Evolutionary conservation across 2,797 vertebrate genomes (phyloP).

Genomic region (Pseudochirops corinnae): DNA sequence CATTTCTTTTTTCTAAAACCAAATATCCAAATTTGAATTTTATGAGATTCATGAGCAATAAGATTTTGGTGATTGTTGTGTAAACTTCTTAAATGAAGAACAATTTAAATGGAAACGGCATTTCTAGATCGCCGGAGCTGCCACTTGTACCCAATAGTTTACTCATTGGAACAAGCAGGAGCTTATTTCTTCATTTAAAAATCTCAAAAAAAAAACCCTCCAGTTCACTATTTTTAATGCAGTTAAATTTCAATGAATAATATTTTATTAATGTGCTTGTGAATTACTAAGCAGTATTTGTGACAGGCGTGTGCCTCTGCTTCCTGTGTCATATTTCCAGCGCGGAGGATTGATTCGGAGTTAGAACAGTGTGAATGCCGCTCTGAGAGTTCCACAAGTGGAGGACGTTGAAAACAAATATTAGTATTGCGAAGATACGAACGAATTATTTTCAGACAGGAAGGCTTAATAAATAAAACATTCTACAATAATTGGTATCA

Average conservation of each 20-base stretch:
- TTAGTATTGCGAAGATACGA: conserved; percentile 31
- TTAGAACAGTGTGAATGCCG: conserved; percentile 23
- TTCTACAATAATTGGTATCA: conserved; percentile 26
- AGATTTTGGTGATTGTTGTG: conserved; percentile 52
- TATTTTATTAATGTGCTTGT: conserved; percentile 37
- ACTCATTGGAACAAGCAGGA: conserved; percentile 19
- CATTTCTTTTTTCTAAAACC: conserved; percentile 53
- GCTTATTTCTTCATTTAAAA: not conserved
- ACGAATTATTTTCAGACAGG: conserved; percentile 40
- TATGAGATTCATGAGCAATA: conserved; percentile 38
- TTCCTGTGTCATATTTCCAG: conserved; percentile 21
- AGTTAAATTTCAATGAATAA: conserved; percentile 43
- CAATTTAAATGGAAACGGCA: conserved; percentile 30
- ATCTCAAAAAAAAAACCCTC: not conserved
- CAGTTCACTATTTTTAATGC: not conserved
- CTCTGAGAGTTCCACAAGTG: conserved; percentile 33
- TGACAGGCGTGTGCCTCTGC: not conserved
- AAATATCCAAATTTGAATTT: conserved; percentile 61
- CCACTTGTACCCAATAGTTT: conserved; percentile 42
- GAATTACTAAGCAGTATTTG: conserved; percentile 31
- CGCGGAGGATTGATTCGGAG: conserved; percentile 41
- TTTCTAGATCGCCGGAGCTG: conserved; percentile 31
- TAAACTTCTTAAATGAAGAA: conserved; percentile 41
- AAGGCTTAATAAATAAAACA: conserved; percentile 50
- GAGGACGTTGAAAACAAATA: conserved; percentile 43